Base-by-base conservation (phyloP, 2,888 invertebrate genomes). In the Microctonus aethiopoides region DNA sequence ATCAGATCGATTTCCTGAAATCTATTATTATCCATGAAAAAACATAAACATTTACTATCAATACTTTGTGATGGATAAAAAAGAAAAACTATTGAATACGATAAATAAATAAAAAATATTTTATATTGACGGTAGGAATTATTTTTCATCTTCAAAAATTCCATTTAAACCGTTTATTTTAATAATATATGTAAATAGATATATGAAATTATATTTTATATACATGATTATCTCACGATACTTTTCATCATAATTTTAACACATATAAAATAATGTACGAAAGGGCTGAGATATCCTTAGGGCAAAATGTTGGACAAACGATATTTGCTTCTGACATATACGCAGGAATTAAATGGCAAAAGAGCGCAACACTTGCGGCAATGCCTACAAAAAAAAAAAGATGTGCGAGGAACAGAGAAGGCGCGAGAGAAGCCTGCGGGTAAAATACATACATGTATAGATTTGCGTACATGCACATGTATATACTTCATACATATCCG, bases 281-380 rank as follows among this genome's bases (percentile, higher is more conserved):
- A 24, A 29, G 56, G 16, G 22, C 16, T 22, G 24, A 6, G 10
- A 29, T 1, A 41, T 63, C 26, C 32, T 20, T 3, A 29, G 24
- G n/a, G 41, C 51, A 51, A 26, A 22, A 39, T 9, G 24, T 2
- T 13, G 51, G 51, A 62, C 51, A 63, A 26, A 22, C 62, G 62
- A 63, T 63, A 63, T 63, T 63, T 32, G 62, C 51, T 41, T 10
- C 41, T 24, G 61, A 61, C 61, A 24, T 39, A 61, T 51, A 20
- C 22, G 29, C 29, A 46, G 51, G 24, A 51, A 63, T 63, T 63
- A 63, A 63, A 46, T 41, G 24, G 16, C 46, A 46, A 63, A 51
- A 51, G 62, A 63, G 32, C 32, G 46, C 51, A 46, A 61, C 22
- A 61, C 9, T 46, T 24, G 26, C 41, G 39, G 46, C 62, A 63